Evolutionary conservation across 2,113 vertebrate genomes (phyloP), one percentile per base, ranked within the genome.

Genomic region (Malurus cyaneus): DNA sequence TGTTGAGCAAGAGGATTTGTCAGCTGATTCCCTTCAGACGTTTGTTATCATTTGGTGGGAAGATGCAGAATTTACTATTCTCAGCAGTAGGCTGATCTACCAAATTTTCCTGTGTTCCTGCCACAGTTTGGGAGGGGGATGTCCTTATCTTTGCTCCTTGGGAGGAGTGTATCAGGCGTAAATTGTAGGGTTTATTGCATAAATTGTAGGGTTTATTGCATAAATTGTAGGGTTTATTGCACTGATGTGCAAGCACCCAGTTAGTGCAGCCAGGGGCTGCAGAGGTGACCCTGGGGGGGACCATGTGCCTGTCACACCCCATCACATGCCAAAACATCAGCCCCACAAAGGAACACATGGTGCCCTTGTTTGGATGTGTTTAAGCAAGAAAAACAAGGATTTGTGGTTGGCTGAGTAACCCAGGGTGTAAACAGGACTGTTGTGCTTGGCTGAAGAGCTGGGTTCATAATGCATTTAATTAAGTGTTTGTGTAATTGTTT

Each of bases 1-100:
- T 89, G 81, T 93, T 95, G 89, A 95, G 93, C 94, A 96, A 96
- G 77, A 90, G 88, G 86, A 81, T 89, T 94, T 96, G 73, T 91
- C 92, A 89, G 88, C 89, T 89, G 93, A 92, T 92, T 91, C 93
- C 71, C 53, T 91, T 80, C 73, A 93, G 92, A 92, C 86, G 0
- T 88, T 89, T 94, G 91, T 88, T 96, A 94, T 90, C 78, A 25
- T 86, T 89, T 50, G 88, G 83, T 95, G 93, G 86, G 91, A 93
- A 95, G 92, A 96, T 57, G 64, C 53, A 86, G 67, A 83, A 79
- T 86, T 93, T 71, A 90, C 50, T 93, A 21, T 91, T 95, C 94
- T 94, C 94, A 95, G 67, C 34, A 60, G 24, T 0, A 23, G 65
- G 32, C 62, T 67, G 57, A 49, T 57, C 61, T 69, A 39, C 74